phyloP scores from a whole-genome alignment of 2,888 invertebrate species.

The Diplolepis rosae region DNA sequence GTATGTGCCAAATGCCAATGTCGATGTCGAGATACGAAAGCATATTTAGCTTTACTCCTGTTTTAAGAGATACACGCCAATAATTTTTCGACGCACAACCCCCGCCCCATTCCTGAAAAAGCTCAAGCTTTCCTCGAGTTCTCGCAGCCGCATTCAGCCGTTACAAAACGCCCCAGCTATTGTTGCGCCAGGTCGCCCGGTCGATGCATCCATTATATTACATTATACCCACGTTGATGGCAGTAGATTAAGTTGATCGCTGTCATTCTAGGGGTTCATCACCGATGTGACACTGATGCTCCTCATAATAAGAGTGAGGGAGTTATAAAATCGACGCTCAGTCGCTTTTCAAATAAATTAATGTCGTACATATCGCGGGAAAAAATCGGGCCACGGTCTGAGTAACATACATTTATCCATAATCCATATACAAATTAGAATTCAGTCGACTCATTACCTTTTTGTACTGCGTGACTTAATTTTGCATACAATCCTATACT shows the following conservation, averaged over 20 bases:
- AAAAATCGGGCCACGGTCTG: background rate
- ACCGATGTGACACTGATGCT: slow-evolving; percentile 53
- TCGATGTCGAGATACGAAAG: background rate
- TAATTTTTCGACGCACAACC: background rate
- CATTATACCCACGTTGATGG: slow-evolving; percentile 48
- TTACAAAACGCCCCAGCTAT: slow-evolving; percentile 47
- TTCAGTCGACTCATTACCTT: too few relatives aligned
- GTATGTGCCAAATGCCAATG: background rate
- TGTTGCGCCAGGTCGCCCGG: slow-evolving; percentile 49
- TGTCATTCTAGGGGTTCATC: slow-evolving; percentile 56
- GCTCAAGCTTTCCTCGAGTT: slow-evolving; percentile 25
- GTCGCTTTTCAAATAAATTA: background rate
- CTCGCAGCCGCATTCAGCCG: slow-evolving; percentile 18
- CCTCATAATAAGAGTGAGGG: slow-evolving; percentile 37
- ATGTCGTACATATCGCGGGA: background rate
- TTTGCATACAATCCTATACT: too few relatives aligned
- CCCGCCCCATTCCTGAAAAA: slow-evolving; percentile 46
- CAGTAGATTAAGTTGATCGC: slow-evolving; percentile 56
- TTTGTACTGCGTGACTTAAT: too few relatives aligned
- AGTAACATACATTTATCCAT: too few relatives aligned
- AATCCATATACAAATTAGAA: too few relatives aligned
- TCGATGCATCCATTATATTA: slow-evolving; percentile 55
- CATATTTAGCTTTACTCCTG: slow-evolving; percentile 12
- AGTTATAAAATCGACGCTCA: background rate
- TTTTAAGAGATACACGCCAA: slow-evolving; percentile 11